Evolutionary conservation across 2,113 vertebrate species (phyloP).

Genomic region (Seriola quinqueradiata): DNA sequence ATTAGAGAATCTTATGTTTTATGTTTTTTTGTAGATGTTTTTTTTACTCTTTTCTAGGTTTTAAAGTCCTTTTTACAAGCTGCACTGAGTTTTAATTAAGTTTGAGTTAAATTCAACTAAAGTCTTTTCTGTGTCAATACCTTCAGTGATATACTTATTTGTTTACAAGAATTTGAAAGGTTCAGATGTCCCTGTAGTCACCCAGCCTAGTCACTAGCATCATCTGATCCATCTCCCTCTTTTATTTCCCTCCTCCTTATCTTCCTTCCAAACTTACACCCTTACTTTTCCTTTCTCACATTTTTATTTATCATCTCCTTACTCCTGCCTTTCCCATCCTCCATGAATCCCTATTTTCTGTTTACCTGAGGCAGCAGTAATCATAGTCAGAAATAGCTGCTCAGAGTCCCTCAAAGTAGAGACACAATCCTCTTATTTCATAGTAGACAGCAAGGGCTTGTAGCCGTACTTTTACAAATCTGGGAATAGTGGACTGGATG

Average conservation of each 20-base stretch:
- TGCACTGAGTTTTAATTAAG: neutral
- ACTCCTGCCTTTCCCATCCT: neutral
- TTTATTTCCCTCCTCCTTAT: too few relatives aligned
- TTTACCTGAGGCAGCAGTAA: conserved; percentile 2
- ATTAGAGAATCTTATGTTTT: neutral
- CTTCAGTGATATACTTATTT: neutral
- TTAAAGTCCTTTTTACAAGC: neutral
- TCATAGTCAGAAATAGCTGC: neutral
- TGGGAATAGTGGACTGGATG: neutral
- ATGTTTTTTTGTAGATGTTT: neutral
- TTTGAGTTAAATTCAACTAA: neutral
- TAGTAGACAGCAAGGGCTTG: neutral
- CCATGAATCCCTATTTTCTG: conserved; percentile 10
- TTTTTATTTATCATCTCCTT: neutral
- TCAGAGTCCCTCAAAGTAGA: conserved; percentile 11
- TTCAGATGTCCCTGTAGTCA: neutral
- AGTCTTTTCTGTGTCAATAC: neutral
- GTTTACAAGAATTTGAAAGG: neutral
- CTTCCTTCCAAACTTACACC: too few relatives aligned
- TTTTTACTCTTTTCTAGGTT: too few relatives aligned
- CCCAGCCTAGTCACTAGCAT: too few relatives aligned
- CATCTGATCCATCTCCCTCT: too few relatives aligned
- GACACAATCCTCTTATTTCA: neutral
- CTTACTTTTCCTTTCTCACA: neutral
- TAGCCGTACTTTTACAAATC: conserved; percentile 1